Percentiles rank a stretch among this genome's conserved stretches.
Evolutionary conservation across 2,797 vertebrate genomes (phyloP).

Genomic region (Cossypha dichroa): DNA sequence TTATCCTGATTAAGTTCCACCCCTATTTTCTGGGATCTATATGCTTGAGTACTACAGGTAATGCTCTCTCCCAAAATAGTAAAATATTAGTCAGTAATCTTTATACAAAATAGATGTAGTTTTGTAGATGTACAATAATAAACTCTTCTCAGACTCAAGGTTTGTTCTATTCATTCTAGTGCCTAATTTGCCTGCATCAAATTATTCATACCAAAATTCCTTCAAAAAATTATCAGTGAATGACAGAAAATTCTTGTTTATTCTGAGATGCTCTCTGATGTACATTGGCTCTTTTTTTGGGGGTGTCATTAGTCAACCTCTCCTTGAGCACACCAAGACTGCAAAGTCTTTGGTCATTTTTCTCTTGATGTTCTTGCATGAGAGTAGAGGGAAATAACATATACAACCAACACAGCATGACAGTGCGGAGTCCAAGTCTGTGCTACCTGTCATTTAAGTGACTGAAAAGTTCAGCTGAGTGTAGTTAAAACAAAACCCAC

Average conservation of each 20-base stretch:
- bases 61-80: not conserved
- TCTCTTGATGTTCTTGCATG: not conserved
- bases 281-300: not conserved
- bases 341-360: not conserved
- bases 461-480: not conserved
- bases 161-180: not conserved
- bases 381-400: not conserved
- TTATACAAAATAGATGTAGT: not conserved
- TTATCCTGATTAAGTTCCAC: not conserved
- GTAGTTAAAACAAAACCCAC: not conserved
- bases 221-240: not conserved
- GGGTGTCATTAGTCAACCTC: not conserved
- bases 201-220: not conserved
- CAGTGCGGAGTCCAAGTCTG: fast-evolving
- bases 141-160: not conserved
- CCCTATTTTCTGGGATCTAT: not conserved
- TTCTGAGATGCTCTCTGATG: not conserved
- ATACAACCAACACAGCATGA: fast-evolving
- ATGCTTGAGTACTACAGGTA: not conserved
- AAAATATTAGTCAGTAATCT: not conserved
- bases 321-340: not conserved
- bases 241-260: not conserved
- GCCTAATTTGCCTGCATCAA: not conserved
- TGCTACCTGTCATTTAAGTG: not conserved
- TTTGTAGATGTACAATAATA: not conserved